A percentile compares a stretch with the other conserved stretches of the same genome.
Conservation (phyloP, 2,113 vertebrate genomes). For the Pandion haliaetus region DNA sequence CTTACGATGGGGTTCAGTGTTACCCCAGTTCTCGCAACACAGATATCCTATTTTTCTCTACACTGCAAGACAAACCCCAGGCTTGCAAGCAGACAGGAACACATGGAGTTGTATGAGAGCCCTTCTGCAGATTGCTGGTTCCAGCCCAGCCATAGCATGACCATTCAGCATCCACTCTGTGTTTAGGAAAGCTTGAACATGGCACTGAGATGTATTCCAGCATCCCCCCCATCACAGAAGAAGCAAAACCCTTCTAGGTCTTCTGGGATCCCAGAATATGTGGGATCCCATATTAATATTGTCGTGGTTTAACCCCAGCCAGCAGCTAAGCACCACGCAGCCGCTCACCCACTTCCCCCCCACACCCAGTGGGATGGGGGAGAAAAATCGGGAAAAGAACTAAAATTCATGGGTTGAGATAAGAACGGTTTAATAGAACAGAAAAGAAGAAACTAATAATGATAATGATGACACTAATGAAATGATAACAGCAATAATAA, state of each 20-base stretch:
- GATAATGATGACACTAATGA: too few species aligned
- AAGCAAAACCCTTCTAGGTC: neutral
- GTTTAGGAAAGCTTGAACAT: neutral
- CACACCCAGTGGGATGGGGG: too few species aligned
- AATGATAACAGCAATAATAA: too few species aligned
- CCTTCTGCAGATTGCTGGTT: neutral
- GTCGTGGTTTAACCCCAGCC: too few species aligned
- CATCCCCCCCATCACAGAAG: neutral
- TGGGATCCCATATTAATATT: neutral
- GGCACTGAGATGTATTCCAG: neutral
- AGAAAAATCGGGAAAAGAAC: too few species aligned
- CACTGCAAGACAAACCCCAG: neutral
- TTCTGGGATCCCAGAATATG: neutral
- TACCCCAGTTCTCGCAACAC: neutral
- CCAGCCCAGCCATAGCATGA: neutral
- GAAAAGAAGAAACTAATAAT: too few species aligned
- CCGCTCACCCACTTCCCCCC: too few species aligned
- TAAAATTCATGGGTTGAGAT: too few species aligned
- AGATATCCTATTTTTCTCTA: neutral
- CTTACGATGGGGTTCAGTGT: neutral
- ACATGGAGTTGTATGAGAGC: neutral
- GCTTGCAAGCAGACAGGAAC: neutral
- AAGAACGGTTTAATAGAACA: too few species aligned
- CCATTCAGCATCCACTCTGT: neutral
- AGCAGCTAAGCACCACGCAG: too few species aligned